Conservation (phyloP, 2,888 invertebrate species). For the Dryococelus australis region DNA sequence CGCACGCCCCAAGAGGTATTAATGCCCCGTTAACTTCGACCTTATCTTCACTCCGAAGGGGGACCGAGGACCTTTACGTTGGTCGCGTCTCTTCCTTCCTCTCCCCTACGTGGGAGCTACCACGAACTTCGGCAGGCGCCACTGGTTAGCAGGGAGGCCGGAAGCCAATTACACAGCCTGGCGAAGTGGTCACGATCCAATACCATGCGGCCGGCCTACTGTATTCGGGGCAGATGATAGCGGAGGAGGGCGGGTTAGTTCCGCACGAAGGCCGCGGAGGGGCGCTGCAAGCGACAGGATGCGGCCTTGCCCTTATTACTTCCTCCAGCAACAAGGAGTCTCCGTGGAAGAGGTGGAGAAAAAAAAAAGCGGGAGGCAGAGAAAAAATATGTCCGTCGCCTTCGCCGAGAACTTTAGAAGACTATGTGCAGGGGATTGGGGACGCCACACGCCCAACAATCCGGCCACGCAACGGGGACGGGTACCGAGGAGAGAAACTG, state of each 20-base stretch:
- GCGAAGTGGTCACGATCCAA: background rate
- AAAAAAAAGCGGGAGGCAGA: background rate
- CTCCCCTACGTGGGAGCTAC: no score
- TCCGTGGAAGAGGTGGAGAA: background rate
- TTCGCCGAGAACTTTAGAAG: background rate
- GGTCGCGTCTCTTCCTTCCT: background rate
- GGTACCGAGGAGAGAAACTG: background rate
- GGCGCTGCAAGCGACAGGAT: background rate
- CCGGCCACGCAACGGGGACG: background rate
- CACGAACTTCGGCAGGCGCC: background rate
- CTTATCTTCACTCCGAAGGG: background rate
- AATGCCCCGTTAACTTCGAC: background rate
- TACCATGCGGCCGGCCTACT: no score
- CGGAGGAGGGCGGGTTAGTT: background rate
- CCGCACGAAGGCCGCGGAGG: background rate
- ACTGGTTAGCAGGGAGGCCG: background rate
- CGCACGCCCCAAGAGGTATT: background rate
- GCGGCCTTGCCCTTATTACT: no score
- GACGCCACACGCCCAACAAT: background rate
- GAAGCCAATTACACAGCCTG: constrained; percentile 1
- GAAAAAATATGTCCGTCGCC: background rate
- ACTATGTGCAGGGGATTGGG: background rate
- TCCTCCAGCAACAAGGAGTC: no score
- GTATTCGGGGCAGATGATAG: no score
- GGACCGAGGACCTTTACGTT: no score